These are phyloP conservation scores for Aplysina aerophoba DNA, from an alignment of 37 sponge, comb jelly and placozoan species.

Conservation along the genomic window DNA sequence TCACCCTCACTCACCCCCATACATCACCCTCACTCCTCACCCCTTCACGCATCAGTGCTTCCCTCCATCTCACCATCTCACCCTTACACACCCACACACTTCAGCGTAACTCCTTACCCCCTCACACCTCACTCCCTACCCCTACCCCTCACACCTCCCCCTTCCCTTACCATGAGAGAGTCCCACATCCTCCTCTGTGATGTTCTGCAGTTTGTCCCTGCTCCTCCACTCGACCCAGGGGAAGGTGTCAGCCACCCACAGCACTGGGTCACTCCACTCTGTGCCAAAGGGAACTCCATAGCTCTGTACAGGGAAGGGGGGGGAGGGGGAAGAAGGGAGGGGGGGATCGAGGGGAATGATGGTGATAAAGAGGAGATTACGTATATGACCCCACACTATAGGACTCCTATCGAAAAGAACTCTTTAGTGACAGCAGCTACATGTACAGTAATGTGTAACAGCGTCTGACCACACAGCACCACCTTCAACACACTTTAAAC, in stretches of 20 bases:
- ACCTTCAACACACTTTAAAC: too few relatives aligned
- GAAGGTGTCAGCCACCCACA: constrained; percentile 76
- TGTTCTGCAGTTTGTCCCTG: constrained; percentile 60
- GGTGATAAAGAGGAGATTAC: background rate
- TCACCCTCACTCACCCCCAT: too few relatives aligned
- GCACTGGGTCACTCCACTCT: constrained; percentile 78
- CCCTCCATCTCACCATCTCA: background rate
- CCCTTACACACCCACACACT: background rate
- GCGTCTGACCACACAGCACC: background rate
- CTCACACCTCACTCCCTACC: background rate
- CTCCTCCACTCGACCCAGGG: constrained; percentile 63
- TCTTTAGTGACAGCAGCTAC: too few relatives aligned
- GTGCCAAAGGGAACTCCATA: constrained; percentile 62
- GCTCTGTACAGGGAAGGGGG: constrained; percentile 33
- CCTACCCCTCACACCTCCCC: background rate
- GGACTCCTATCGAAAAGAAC: too few relatives aligned
- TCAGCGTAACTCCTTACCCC: background rate
- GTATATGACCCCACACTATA: too few relatives aligned
- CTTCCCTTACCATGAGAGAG: constrained; percentile 72
- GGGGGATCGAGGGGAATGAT: background rate
- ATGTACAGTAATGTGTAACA: too few relatives aligned
- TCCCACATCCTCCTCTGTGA: constrained; percentile 80
- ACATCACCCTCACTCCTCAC: constrained; percentile 2
- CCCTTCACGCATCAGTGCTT: background rate
- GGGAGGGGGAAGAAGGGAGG: background rate